Percentiles rank a stretch among this genome's conserved stretches.
Evolutionary conservation across 2,888 invertebrate genomes (phyloP).

Genomic region (Hymenopus coronatus): DNA sequence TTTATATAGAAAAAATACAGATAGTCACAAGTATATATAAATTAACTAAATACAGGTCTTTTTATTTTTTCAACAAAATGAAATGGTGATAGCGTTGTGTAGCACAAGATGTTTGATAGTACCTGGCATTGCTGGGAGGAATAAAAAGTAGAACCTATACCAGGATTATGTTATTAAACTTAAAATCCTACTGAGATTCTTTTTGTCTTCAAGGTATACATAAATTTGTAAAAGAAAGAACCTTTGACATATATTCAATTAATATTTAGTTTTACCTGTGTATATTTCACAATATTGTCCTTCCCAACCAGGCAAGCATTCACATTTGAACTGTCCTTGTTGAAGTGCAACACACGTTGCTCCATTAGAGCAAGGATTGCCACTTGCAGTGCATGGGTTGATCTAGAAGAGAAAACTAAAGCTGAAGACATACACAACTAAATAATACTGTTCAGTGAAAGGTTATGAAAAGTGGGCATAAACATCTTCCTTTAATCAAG

Average conservation of each 20-base stretch:
- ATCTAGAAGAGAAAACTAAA: conserved; percentile 55
- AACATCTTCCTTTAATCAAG: neutral
- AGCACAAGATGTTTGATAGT: too few species aligned
- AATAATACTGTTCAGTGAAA: neutral
- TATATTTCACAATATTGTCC: conserved; percentile 93
- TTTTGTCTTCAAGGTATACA: neutral
- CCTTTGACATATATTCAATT: neutral
- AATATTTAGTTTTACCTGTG: conserved; percentile 44
- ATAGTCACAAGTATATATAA: too few species aligned
- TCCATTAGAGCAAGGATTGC: conserved; percentile 88
- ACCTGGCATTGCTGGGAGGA: too few species aligned
- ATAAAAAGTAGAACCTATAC: too few species aligned
- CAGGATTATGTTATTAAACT: neutral
- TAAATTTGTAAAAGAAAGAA: neutral
- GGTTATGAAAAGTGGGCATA: neutral
- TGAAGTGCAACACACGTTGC: conserved; percentile 85
- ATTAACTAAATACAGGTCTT: too few species aligned
- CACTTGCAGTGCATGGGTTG: conserved; percentile 84
- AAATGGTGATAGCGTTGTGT: too few species aligned
- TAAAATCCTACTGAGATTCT: neutral
- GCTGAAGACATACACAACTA: neutral
- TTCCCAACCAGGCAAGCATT: conserved; percentile 96
- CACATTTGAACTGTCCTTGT: conserved; percentile 91
- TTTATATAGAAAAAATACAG: too few species aligned
- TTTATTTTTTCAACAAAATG: too few species aligned